Conservation (phyloP, 2,888 invertebrate species). For the Opisthograptis luteolata region DNA sequence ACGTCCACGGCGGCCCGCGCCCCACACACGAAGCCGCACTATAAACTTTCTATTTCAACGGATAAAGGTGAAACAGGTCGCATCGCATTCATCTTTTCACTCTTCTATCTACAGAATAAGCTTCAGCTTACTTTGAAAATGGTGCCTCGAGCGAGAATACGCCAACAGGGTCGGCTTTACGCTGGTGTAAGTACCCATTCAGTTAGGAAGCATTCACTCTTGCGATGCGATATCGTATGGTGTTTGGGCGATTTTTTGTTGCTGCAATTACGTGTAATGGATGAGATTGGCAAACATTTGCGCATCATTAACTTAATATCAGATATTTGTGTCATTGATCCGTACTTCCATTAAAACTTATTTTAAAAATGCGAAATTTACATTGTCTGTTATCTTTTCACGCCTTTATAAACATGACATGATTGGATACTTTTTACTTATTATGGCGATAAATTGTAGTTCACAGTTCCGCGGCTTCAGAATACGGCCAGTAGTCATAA, state of each 20-base stretch:
- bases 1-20: neutral
- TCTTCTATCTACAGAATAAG: conserved; percentile 58
- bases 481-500: too few relatives aligned
- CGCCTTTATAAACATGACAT: too few relatives aligned
- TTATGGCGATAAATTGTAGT: too few relatives aligned
- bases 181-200: conserved; percentile 41
- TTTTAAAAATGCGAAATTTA: too few relatives aligned
- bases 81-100: conserved; percentile 62
- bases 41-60: conserved; percentile 52
- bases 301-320: too few relatives aligned
- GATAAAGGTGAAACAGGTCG: conserved; percentile 56
- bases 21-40: conserved; percentile 23
- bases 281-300: too few relatives aligned
- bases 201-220: conserved; percentile 24
- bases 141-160: conserved; percentile 55
- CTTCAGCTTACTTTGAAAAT: conserved; percentile 60
- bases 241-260: neutral
- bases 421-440: too few relatives aligned
- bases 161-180: conserved; percentile 48
- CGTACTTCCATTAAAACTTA: too few relatives aligned
- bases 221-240: conserved; percentile 11
- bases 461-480: too few relatives aligned
- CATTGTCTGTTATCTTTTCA: too few relatives aligned
- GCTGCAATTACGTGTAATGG: too few relatives aligned
- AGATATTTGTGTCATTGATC: too few relatives aligned